Evolutionary conservation across 1,140 invertebrate species (phyloP).

Genomic region (Chymomyza costata): DNA sequence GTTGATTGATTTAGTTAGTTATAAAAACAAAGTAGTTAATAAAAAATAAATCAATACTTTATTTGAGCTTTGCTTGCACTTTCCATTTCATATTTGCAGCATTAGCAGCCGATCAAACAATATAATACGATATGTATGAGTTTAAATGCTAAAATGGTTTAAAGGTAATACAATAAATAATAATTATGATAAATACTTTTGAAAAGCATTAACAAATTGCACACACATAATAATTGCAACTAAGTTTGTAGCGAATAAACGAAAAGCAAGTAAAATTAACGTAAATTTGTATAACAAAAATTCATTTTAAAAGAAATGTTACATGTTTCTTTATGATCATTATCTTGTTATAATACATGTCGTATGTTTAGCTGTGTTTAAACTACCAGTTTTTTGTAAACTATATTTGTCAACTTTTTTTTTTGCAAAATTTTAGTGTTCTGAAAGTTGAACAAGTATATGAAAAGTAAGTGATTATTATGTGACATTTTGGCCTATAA

Average conservation of each 20-base stretch:
- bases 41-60: conserved; percentile 25
- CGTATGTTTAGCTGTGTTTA: neutral
- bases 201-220: conserved; percentile 70
- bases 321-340: conserved; percentile 17
- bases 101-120: conserved; percentile 25
- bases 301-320: conserved; percentile 46
- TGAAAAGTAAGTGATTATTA: conserved; percentile 10
- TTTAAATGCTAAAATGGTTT: conserved; percentile 30
- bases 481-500: conserved; percentile 1
- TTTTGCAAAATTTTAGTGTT: neutral
- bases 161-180: conserved; percentile 47
- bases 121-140: conserved; percentile 62
- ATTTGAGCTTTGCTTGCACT: conserved; percentile 7
- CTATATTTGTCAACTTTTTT: too few species aligned
- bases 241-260: conserved; percentile 40
- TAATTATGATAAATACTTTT: conserved; percentile 68
- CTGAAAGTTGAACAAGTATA: neutral
- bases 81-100: conserved; percentile 16
- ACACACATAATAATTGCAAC: conserved; percentile 62
- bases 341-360: neutral
- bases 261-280: conserved; percentile 12
- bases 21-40: too few species aligned
- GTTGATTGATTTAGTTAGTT: too few species aligned
- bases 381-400: neutral
- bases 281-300: conserved; percentile 39